A percentile compares a stretch with the other conserved stretches of the same genome.
These are phyloP conservation scores for Acanthurus leucopareius DNA, from an alignment of 2,797 vertebrate species.

Conservation along the genomic window DNA sequence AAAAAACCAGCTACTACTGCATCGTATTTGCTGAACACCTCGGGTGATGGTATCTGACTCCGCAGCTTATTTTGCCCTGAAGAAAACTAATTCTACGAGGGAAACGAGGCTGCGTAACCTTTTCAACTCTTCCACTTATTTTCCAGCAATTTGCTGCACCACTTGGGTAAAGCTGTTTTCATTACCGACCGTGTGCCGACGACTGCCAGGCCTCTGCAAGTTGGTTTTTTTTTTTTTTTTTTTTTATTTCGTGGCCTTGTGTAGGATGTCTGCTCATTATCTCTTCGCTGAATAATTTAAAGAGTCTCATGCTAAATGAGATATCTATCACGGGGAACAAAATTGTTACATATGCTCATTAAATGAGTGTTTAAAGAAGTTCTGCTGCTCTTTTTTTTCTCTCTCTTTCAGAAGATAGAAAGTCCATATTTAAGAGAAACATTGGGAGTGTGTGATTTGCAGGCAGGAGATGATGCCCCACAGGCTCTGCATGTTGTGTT, in stretches of 20 bases:
- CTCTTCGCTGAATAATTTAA: slow-evolving; percentile 55
- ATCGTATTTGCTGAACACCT: slow-evolving; percentile 3
- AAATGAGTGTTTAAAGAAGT: slow-evolving; percentile 25
- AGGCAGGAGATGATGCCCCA: slow-evolving; percentile 2
- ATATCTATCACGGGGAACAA: slow-evolving; percentile 37
- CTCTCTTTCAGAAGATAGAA: background rate
- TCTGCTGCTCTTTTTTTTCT: background rate
- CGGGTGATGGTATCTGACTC: background rate
- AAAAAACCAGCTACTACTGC: background rate
- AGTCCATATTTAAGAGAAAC: slow-evolving; percentile 31
- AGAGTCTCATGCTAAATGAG: slow-evolving; percentile 45
- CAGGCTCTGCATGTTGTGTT: slow-evolving; percentile 16
- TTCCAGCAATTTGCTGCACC: slow-evolving; percentile 34
- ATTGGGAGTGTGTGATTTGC: slow-evolving; percentile 36
- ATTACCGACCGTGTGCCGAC: slow-evolving; percentile 5
- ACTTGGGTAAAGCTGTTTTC: slow-evolving; percentile 35
- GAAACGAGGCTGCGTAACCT: slow-evolving; percentile 26
- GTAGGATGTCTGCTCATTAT: slow-evolving; percentile 63
- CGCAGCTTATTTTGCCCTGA: background rate
- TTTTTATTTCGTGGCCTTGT: slow-evolving; percentile 31
- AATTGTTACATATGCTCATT: slow-evolving; percentile 37
- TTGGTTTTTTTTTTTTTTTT: slow-evolving; percentile 38
- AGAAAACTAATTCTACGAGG: background rate
- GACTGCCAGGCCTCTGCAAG: slow-evolving; percentile 33
- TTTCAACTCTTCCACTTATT: slow-evolving; percentile 35